These are phyloP conservation scores for Danio aesculapii DNA, from an alignment of 2,797 vertebrate genomes.

Conservation along the genomic window DNA sequence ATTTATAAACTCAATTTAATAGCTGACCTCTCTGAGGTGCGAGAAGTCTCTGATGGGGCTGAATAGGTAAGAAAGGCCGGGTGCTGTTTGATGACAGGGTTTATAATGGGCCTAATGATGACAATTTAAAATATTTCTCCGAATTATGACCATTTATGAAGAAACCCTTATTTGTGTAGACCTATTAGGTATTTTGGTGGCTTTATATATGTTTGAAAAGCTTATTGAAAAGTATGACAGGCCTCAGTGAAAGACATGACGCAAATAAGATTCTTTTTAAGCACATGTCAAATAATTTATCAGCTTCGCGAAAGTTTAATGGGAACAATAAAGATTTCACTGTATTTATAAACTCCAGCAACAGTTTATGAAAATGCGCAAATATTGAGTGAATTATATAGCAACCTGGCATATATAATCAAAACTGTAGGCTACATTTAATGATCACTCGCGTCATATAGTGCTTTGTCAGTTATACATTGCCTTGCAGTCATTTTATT, in stretches of 20 bases:
- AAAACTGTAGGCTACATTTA: background rate
- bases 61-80: background rate
- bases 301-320: background rate
- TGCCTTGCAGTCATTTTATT: too few species aligned
- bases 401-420: background rate
- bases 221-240: background rate
- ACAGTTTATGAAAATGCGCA: background rate
- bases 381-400: background rate
- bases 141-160: background rate
- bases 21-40: background rate
- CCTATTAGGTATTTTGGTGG: background rate
- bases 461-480: too few species aligned
- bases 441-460: background rate
- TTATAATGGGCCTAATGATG: background rate
- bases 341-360: background rate
- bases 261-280: too few species aligned
- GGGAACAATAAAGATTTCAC: too few species aligned
- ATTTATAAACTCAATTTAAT: background rate
- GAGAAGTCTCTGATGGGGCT: background rate
- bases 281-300: too few species aligned
- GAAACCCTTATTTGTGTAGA: background rate
- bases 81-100: background rate
- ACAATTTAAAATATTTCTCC: background rate
- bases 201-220: background rate
- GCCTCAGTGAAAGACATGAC: background rate